These are phyloP conservation scores for Fistularia commersonii DNA, from an alignment of 2,797 vertebrate species.

Conservation along the genomic window DNA sequence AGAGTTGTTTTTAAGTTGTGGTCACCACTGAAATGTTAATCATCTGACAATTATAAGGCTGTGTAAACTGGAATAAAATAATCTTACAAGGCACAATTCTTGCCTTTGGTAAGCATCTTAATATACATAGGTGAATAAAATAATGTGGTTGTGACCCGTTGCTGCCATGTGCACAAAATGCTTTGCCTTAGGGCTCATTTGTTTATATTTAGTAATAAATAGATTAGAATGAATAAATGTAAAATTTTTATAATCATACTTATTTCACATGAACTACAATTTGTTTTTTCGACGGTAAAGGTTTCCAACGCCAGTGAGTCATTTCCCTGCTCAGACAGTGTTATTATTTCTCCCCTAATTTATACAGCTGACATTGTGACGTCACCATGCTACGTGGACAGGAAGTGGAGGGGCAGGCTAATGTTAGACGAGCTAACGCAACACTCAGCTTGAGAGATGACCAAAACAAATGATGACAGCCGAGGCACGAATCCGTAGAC, in stretches of 20 bases:
- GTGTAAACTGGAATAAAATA: slow-evolving; percentile 60
- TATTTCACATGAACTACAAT: too few relatives aligned
- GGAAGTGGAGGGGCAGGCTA: slow-evolving; percentile 64
- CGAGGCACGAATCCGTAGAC: slow-evolving; percentile 18
- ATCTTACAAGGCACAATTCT: slow-evolving; percentile 29
- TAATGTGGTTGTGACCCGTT: not conserved
- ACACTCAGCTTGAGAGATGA: slow-evolving; percentile 38
- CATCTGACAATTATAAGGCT: slow-evolving; percentile 18
- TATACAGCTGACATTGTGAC: slow-evolving; percentile 33
- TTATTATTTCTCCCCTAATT: not conserved
- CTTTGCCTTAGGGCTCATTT: not conserved
- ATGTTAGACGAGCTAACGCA: slow-evolving; percentile 29
- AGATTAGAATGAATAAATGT: too few relatives aligned
- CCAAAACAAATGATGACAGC: slow-evolving; percentile 68
- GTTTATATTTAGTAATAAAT: not conserved
- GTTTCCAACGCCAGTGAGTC: not conserved
- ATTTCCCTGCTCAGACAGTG: not conserved
- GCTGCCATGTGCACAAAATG: too few relatives aligned
- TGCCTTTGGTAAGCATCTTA: slow-evolving; percentile 4
- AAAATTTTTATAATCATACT: too few relatives aligned
- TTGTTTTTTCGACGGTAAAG: too few relatives aligned
- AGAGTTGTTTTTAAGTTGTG: slow-evolving; percentile 29
- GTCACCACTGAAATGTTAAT: slow-evolving; percentile 19
- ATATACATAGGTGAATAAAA: not conserved
- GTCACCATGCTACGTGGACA: slow-evolving; percentile 76